phyloP scores from a whole-genome alignment of 1,140 invertebrate genomes.

The Meteorus sp. region DNA sequence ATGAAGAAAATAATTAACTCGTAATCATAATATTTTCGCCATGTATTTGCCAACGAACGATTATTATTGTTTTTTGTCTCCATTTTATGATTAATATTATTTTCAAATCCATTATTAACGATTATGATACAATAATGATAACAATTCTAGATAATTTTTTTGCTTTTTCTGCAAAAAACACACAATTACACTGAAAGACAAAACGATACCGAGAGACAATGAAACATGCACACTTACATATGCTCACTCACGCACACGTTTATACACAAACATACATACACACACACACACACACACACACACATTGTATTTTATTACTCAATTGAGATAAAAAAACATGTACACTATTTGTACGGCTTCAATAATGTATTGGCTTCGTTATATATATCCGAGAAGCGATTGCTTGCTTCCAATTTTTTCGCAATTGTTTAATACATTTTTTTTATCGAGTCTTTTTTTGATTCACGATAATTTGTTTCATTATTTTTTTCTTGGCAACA shows the following conservation, averaged over 20 bases:
- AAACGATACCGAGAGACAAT: background rate
- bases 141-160: conserved; percentile 56
- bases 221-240: conserved; percentile 6
- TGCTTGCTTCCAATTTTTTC: conserved; percentile 30
- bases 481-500: conserved; percentile 27
- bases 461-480: conserved; percentile 31
- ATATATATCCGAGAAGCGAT: conserved; percentile 33
- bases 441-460: conserved; percentile 34
- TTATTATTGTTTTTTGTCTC: conserved; percentile 48
- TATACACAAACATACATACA: conserved; percentile 8
- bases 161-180: conserved; percentile 14
- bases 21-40: conserved; percentile 56
- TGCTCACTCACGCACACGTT: background rate
- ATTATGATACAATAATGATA: conserved; percentile 49
- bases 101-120: conserved; percentile 53
- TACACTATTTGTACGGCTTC: conserved; percentile 16
- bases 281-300: conserved; percentile 7
- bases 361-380: conserved; percentile 33
- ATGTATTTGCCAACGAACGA: conserved; percentile 59
- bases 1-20: conserved; percentile 31
- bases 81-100: conserved; percentile 55
- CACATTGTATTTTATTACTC: conserved; percentile 21
- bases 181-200: conserved; percentile 4
- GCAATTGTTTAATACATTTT: conserved; percentile 25
- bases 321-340: conserved; percentile 13